Evolutionary conservation across 1,140 invertebrate genomes (phyloP).

Genomic region (Lepidostoma basale): DNA sequence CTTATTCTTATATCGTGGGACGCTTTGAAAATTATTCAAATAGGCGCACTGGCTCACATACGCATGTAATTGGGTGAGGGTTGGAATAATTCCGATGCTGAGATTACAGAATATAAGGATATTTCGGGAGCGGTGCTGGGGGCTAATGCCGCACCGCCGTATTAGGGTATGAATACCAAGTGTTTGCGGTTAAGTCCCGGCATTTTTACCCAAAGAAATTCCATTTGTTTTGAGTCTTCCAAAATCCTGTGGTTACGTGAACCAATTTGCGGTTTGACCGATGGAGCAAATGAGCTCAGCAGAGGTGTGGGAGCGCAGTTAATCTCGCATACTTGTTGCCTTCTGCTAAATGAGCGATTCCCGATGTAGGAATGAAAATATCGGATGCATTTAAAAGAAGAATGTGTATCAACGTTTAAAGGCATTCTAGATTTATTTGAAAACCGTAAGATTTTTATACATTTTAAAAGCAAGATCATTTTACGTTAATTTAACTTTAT

Average conservation of each 20-base stretch:
- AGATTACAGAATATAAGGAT: conserved; percentile 9
- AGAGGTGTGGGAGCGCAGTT: not conserved
- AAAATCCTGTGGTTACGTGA: conserved; percentile 36
- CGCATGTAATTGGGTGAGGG: conserved; percentile 21
- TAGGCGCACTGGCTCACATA: not conserved
- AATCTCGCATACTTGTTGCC: too few relatives aligned
- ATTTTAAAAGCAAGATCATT: too few relatives aligned
- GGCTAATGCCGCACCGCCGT: conserved; percentile 19
- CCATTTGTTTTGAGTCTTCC: conserved; percentile 41
- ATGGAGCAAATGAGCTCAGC: conserved; percentile 27
- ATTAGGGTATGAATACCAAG: conserved; percentile 39
- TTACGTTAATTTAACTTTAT: too few relatives aligned
- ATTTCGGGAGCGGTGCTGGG: conserved; percentile 1
- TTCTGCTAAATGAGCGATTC: too few relatives aligned
- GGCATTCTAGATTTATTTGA: too few relatives aligned
- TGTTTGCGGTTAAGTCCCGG: conserved; percentile 29
- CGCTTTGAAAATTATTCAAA: conserved; percentile 15
- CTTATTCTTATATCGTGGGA: conserved; percentile 8
- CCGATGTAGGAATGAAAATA: too few relatives aligned
- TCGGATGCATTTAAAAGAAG: too few relatives aligned
- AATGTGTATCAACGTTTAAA: too few relatives aligned
- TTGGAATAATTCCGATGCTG: conserved; percentile 20
- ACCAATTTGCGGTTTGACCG: conserved; percentile 35
- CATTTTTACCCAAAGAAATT: conserved; percentile 34
- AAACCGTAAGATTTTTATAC: too few relatives aligned